A percentile compares a stretch with the other conserved stretches of the same genome.
Evolutionary conservation across 2,888 invertebrate species (phyloP).

Genomic region (Tipula lateralis): DNA sequence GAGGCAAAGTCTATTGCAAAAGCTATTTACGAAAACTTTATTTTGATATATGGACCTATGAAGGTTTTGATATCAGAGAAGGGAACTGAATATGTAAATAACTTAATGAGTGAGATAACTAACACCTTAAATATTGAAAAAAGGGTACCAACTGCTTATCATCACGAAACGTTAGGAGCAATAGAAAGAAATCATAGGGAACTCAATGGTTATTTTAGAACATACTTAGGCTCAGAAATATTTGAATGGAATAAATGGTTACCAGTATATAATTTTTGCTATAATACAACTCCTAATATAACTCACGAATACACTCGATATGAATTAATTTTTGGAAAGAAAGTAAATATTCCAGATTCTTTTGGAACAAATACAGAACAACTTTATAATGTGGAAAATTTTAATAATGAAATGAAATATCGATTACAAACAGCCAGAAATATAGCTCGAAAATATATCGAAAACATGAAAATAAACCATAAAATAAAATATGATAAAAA

Average conservation of each 20-base stretch:
- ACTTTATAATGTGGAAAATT: too few species aligned
- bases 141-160: too few species aligned
- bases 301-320: constrained; percentile 32
- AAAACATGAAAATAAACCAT: background rate
- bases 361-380: background rate
- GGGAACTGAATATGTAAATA: too few species aligned
- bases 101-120: background rate
- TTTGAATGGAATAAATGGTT: background rate
- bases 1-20: too few species aligned
- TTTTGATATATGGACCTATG: constrained; percentile 35
- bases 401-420: too few species aligned
- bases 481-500: background rate
- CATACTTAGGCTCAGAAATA: background rate
- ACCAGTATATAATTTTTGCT: constrained; percentile 28
- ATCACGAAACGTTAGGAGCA: too few species aligned
- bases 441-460: background rate
- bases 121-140: background rate
- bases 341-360: background rate
- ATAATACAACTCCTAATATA: constrained; percentile 33
- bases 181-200: too few species aligned
- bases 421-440: background rate
- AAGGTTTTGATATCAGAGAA: background rate
- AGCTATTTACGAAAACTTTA: constrained; percentile 33
- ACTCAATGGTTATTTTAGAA: background rate
- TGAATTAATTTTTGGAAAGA: constrained; percentile 33